Percentiles rank a stretch among this genome's conserved stretches.
These are phyloP conservation scores for Narcine bancroftii DNA, from an alignment of 2,113 vertebrate genomes.

Conservation along the genomic window DNA sequence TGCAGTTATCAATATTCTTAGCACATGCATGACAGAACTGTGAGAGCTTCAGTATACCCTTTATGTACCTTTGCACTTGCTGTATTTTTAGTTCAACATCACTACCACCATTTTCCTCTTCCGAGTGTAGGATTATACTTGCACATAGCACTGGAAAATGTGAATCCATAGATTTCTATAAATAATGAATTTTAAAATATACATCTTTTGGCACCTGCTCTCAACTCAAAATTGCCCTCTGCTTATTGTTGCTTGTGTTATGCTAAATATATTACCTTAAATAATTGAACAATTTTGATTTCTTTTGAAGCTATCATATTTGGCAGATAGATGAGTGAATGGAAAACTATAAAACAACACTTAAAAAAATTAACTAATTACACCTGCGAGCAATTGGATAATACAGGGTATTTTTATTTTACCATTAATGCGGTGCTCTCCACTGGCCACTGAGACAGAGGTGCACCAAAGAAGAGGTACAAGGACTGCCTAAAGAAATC, in stretches of 20 bases:
- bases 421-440: too few species aligned
- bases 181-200: neutral
- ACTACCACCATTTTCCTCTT: neutral
- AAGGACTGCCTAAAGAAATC: too few species aligned
- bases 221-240: neutral
- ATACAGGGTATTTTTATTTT: neutral
- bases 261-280: neutral
- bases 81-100: neutral
- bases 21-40: neutral
- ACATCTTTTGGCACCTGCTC: neutral
- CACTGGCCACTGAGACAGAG: too few species aligned
- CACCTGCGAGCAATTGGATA: neutral
- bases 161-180: neutral
- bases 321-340: neutral
- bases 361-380: slow-evolving; percentile 4
- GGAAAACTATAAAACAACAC: neutral
- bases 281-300: slow-evolving; percentile 4
- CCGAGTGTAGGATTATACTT: neutral
- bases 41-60: neutral
- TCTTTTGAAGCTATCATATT: neutral
- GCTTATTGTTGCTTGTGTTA: neutral
- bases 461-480: too few species aligned
- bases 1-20: too few species aligned
- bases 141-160: neutral
- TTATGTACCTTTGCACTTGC: neutral